These are phyloP conservation scores for Tringa solitaria DNA, from an alignment of 2,113 vertebrate genomes.

Conservation along the genomic window DNA sequence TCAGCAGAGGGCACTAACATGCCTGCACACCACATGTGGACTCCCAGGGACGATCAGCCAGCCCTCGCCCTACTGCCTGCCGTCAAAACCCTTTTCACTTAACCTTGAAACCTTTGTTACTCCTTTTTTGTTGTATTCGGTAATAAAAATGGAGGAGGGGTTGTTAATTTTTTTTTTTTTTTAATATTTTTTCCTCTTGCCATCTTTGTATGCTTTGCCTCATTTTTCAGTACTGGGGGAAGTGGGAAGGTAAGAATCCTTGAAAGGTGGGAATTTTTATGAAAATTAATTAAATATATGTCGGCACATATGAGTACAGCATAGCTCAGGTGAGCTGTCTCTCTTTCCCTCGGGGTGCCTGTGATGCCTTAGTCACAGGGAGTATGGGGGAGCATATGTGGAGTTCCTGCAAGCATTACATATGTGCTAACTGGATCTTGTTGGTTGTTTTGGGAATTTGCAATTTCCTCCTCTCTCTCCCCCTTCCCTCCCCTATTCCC, in stretches of 20 bases:
- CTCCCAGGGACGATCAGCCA: background rate
- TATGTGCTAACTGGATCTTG: background rate
- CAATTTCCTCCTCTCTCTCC: background rate
- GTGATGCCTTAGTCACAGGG: background rate
- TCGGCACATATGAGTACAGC: background rate
- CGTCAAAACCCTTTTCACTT: background rate
- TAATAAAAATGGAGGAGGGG: background rate
- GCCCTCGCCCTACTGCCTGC: rapidly evolving
- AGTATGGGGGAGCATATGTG: background rate
- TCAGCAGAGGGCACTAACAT: background rate
- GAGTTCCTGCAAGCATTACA: background rate
- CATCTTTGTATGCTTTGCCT: background rate
- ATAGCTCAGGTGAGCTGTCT: background rate
- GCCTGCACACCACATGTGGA: rapidly evolving
- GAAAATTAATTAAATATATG: background rate
- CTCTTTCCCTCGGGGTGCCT: background rate
- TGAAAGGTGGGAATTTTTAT: background rate
- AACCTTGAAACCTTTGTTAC: background rate
- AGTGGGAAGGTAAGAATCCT: background rate
- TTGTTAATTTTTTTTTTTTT: background rate
- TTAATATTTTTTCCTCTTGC: background rate
- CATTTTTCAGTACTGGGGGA: background rate
- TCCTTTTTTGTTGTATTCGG: background rate
- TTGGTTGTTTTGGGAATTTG: background rate
- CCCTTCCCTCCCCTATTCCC: background rate